Evolutionary conservation across 2,113 vertebrate genomes (phyloP).

Genomic region (Leucopternis melanops): DNA sequence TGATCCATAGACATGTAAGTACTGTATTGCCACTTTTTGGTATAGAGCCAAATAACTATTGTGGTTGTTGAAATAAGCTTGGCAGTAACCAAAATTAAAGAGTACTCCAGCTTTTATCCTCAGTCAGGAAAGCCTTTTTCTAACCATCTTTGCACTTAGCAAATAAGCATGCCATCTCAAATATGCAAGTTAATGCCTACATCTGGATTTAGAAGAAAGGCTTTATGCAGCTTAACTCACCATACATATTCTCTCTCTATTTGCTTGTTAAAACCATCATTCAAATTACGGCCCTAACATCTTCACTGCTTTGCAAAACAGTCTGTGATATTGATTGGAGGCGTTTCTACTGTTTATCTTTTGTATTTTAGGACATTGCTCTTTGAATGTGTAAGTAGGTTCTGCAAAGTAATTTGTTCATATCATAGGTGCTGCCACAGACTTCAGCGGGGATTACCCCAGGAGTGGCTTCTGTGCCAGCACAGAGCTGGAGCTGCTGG

Average conservation of each 20-base stretch:
- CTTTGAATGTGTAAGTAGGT: constrained; percentile 36
- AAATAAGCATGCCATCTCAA: constrained; percentile 71
- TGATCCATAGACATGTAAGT: constrained; percentile 76
- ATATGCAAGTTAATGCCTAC: constrained; percentile 66
- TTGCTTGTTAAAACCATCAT: constrained; percentile 48
- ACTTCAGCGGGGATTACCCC: too few relatives aligned
- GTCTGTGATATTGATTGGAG: constrained; percentile 40
- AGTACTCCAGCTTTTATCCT: constrained; percentile 74
- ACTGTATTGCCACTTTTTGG: constrained; percentile 72
- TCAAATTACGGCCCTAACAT: constrained; percentile 39
- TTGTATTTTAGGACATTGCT: constrained; percentile 26
- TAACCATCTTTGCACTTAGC: constrained; percentile 72
- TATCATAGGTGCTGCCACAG: too few relatives aligned
- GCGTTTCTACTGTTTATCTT: constrained; percentile 33
- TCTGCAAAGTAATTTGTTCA: constrained; percentile 25
- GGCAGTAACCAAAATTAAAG: constrained; percentile 78
- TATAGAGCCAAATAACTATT: constrained; percentile 71
- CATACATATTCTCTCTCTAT: constrained; percentile 44
- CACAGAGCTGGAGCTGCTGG: too few relatives aligned
- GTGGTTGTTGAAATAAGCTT: constrained; percentile 66
- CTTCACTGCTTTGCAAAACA: constrained; percentile 35
- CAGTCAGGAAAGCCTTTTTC: constrained; percentile 71
- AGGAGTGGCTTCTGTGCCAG: too few relatives aligned
- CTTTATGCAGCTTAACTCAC: constrained; percentile 67
- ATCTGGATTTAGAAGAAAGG: constrained; percentile 72